Evolutionary conservation across 2,113 vertebrate genomes (phyloP).

Genomic region (Hemiprocne comata): DNA sequence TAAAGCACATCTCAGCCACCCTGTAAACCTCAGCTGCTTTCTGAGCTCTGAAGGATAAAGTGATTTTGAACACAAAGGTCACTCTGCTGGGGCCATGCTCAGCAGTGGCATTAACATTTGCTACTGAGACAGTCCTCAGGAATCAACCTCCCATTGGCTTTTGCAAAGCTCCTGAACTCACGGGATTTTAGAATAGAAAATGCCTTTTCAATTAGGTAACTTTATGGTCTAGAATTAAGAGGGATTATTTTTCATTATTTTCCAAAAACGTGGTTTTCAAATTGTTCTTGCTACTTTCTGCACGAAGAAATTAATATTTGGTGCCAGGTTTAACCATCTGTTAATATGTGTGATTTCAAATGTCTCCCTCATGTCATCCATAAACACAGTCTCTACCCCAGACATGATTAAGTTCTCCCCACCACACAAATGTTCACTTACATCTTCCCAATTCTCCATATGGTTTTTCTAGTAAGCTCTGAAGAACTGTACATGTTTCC

Average conservation of each 20-base stretch:
- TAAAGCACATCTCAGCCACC: neutral
- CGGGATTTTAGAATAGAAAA: accelerated
- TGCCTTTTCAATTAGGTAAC: accelerated
- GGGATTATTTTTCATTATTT: neutral
- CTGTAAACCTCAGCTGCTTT: accelerated
- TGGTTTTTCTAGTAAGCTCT: neutral
- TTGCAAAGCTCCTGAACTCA: neutral
- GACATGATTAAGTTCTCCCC: neutral
- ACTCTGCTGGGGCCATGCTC: neutral
- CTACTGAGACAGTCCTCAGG: accelerated
- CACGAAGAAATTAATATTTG: neutral
- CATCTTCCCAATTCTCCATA: neutral
- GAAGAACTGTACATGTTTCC: accelerated
- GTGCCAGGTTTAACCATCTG: slow-evolving; percentile 52
- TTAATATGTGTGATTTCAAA: neutral
- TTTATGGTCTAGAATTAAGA: neutral
- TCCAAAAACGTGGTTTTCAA: neutral
- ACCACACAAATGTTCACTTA: neutral
- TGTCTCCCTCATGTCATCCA: neutral
- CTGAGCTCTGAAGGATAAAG: neutral
- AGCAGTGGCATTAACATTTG: accelerated
- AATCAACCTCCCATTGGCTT: accelerated
- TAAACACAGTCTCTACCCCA: neutral
- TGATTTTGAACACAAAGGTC: accelerated
- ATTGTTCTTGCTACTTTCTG: neutral